These are phyloP conservation scores for Palythoa grandis DNA, from an alignment of 92 coral and sea anemone genomes.

Conservation along the genomic window DNA sequence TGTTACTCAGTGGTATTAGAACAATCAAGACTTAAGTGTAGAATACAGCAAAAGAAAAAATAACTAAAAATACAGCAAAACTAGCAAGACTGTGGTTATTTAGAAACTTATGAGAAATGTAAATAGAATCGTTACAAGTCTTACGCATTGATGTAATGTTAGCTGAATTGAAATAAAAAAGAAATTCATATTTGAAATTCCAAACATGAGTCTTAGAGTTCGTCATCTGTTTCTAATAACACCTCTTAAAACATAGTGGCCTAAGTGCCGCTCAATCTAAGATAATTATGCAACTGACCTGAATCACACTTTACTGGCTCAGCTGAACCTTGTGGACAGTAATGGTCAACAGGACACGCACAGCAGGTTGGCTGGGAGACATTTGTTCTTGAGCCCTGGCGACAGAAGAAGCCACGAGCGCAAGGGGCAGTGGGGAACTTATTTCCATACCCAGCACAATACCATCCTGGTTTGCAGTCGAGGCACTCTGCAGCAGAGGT, in stretches of 20 bases:
- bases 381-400: constrained; percentile 80
- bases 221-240: no score
- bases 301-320: constrained; percentile 76
- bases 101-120: not conserved
- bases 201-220: not conserved
- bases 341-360: constrained; percentile 81
- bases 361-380: constrained; percentile 82
- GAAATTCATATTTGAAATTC: not conserved
- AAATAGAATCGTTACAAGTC: not conserved
- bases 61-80: not conserved
- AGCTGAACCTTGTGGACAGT: constrained; percentile 86
- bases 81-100: not conserved
- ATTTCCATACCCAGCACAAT: constrained; percentile 82
- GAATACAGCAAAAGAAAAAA: not conserved
- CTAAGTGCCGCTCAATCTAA: no score
- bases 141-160: no score
- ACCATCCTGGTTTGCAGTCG: constrained; percentile 92
- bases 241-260: no score
- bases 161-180: not conserved
- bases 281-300: constrained; percentile 48
- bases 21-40: not conserved
- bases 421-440: constrained; percentile 78
- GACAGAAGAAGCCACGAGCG: constrained; percentile 87
- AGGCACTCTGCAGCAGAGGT: constrained; percentile 81
- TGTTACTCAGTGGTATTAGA: not conserved